Conservation (phyloP, 2,113 vertebrate genomes). For the Hippocampus comes region DNA sequence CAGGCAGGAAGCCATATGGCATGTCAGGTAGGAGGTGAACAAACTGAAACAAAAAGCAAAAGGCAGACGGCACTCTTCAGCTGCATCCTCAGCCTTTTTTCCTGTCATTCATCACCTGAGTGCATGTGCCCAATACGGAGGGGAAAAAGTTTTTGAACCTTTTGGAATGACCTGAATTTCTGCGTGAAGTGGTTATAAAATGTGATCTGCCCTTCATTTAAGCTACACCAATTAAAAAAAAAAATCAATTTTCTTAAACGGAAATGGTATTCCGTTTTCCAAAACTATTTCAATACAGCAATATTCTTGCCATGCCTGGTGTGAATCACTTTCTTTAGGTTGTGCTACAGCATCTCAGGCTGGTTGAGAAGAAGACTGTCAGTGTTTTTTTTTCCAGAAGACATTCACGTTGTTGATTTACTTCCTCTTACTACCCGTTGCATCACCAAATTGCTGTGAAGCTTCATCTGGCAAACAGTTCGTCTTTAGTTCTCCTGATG, state of each 20-base stretch:
- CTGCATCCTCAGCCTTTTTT: constrained; percentile 7
- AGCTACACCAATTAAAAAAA: no score
- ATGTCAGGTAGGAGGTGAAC: constrained; percentile 23
- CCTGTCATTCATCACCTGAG: background rate
- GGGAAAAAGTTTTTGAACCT: background rate
- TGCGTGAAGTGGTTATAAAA: background rate
- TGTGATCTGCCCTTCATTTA: no score
- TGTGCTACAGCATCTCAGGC: background rate
- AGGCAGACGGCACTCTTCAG: constrained; percentile 17
- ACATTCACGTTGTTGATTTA: background rate
- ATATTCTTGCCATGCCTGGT: no score
- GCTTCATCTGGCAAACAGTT: no score
- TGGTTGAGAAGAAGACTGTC: no score
- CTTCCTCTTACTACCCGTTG: background rate
- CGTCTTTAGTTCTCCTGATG: no score
- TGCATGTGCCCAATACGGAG: background rate
- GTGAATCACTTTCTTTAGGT: no score
- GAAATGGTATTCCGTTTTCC: no score
- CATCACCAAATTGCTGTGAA: no score
- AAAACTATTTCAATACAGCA: no score
- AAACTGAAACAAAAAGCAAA: constrained; percentile 20
- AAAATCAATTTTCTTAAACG: background rate
- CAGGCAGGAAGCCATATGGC: constrained; percentile 33
- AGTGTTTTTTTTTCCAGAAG: background rate
- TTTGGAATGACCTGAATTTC: background rate